Base-by-base conservation (phyloP, 53 echinoderm and acorn worm species). In the Zoroaster sp. region DNA sequence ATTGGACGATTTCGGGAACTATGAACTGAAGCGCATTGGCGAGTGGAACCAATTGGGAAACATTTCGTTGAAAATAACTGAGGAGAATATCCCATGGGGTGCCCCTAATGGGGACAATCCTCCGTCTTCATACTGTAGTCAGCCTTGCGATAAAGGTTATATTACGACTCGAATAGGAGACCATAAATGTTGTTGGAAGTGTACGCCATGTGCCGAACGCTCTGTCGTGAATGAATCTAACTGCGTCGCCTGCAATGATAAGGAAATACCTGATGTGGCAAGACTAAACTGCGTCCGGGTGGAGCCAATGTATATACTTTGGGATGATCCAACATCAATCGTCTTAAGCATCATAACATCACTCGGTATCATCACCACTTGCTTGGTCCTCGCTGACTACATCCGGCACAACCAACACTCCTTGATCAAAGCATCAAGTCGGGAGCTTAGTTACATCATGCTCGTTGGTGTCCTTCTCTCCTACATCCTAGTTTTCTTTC, bases 401-500 rank as follows among this genome's bases (percentile, higher is more conserved):
- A 35, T 73, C 8, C 49, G 63, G n/a, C 65, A 89, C 78, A 93
- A 83, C 31, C 65, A 34, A 5, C 88, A 89, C 25, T 25, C 66
- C 3, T 40, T 93, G 13, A 93, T 93, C 72, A 89, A 85, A 37
- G 93, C 93, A 11, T 93, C 93, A 14, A 89, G 93, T 74, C 87
- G 85, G 38, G 93, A 85, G 77, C 86, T 93, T 0, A 93, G 93
- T 77, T 83, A 86, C 65, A 65, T 93, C 11, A 93, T 93, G 93
- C 70, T 93, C 1, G 15, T 86, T 13, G 93, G 93, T 3, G 88
- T 93, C 3, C 40, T 89, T 35, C 76, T 89, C 10, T 93, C 83
- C 7, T 93, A 89, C n/a, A 23, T 59, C 23, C 65, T 88, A 0
- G 89, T 93, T 39, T 85, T 93, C 69, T 68, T 85, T 43, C 53